phyloP scores from a whole-genome alignment of 1,140 invertebrate genomes.

The Neoseiulus cucumeris region DNA sequence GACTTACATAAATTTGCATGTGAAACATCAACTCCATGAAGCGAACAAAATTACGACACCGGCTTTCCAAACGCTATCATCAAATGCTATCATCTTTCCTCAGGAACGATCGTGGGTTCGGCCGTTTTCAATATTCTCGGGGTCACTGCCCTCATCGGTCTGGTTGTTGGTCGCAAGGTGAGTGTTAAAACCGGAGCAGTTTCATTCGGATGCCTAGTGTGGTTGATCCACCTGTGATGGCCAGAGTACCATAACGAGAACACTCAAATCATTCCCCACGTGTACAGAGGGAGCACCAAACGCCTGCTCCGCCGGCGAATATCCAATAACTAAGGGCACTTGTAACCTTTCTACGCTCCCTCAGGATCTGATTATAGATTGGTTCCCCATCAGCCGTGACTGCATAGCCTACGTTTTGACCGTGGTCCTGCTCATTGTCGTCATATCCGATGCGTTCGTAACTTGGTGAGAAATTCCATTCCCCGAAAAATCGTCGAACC shows the following conservation, averaged over 20 bases:
- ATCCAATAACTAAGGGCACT: not conserved
- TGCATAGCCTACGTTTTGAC: slow-evolving; percentile 68
- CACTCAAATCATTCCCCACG: not conserved
- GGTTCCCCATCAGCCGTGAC: slow-evolving; percentile 78
- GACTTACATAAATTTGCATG: no score
- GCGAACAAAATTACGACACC: no score
- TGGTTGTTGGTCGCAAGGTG: slow-evolving; percentile 46
- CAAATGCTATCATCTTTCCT: slow-evolving; percentile 27
- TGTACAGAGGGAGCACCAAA: not conserved
- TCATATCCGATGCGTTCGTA: slow-evolving; percentile 65
- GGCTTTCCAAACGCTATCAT: no score
- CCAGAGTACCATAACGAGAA: not conserved
- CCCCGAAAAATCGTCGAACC: not conserved
- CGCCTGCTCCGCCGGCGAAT: not conserved
- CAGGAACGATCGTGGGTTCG: slow-evolving; percentile 62
- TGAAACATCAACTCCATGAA: no score
- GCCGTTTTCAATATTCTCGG: slow-evolving; percentile 71
- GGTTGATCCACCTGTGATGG: no score
- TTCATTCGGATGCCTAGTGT: no score
- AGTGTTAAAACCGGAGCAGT: slow-evolving; percentile 24
- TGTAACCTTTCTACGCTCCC: not conserved
- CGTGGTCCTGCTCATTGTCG: slow-evolving; percentile 62
- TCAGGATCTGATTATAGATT: slow-evolving; percentile 65
- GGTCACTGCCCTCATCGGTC: slow-evolving; percentile 56
- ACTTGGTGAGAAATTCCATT: slow-evolving; percentile 40